Evolutionary conservation across 2,113 vertebrate species (phyloP), one percentile per base, ranked within the genome.

Genomic region (Ochotona princeps): DNA sequence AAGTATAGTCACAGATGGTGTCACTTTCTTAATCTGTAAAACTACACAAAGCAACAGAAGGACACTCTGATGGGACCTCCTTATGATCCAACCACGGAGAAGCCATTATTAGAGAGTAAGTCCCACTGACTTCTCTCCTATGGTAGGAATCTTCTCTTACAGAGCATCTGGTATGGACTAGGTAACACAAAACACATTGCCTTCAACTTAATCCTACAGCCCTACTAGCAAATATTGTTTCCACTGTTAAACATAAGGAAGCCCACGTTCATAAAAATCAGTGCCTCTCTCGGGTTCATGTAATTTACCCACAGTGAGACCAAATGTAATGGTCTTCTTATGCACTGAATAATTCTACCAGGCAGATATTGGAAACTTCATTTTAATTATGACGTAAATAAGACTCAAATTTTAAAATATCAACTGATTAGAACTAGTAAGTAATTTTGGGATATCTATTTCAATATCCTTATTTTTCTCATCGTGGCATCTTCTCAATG

Each of bases 241-340:
- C 63, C n/a, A 83, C 26, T 63, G 83, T 88, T 47, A 73, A 88
- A 87, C 15, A 87, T 13, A 23, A 89, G 72, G 26, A 92, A 57
- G n/a, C 69, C 35, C 12, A 63, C 26, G 32, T 38, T 84, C 35
- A 47, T 12, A 75, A 92, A 86, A 13, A 25, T 89, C 70, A 86
- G 30, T 28, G 12, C 80, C 2, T 78, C 32, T 65, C 47, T 94
- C 47, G 63, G 67, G 63, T 54, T 81, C 78, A 84, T 8, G 2
- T 0, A 67, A 32, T 49, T 79, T 61, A 51, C 32, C 60, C 28
- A 4, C 23, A 30, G 15, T 28, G 5, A 89, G 78, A 79, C 30
- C 79, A 87, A 91, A 95, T 6, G 38, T n/a, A 84, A 26, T 54
- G 60, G 10, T 49, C 75, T 86, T 83, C 65, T 9, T 83, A 79